Conservation (phyloP, 23 tunicate species). For the Corella eumyota region DNA sequence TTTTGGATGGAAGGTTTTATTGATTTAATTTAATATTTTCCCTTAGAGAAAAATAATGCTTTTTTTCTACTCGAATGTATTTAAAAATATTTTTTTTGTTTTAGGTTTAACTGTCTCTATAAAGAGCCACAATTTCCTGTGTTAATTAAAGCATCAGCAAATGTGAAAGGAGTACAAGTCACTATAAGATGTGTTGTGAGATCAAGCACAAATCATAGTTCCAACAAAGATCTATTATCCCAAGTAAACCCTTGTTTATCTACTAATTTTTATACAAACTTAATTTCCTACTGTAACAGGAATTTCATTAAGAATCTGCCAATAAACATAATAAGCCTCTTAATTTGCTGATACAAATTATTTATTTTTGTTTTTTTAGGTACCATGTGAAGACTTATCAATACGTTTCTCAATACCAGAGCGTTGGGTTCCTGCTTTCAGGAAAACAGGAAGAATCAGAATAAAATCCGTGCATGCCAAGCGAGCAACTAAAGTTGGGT, state of each 20-base stretch:
- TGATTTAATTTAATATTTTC: too few species aligned
- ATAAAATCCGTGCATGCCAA: constrained; percentile 47
- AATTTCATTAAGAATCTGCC: too few species aligned
- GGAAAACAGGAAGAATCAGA: constrained; percentile 18
- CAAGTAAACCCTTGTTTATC: constrained; percentile 26
- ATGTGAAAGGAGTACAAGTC: constrained; percentile 24
- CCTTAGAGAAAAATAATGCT: too few species aligned
- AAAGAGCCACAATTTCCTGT: constrained; percentile 48
- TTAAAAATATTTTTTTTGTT: too few species aligned
- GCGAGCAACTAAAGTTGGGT: constrained; percentile 22
- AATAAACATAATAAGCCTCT: too few species aligned
- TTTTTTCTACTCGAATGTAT: too few species aligned
- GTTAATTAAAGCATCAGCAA: constrained; percentile 26
- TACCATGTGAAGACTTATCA: constrained; percentile 74
- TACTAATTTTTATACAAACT: background rate
- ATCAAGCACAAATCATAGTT: constrained; percentile 18
- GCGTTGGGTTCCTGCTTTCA: constrained; percentile 46
- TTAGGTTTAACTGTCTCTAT: constrained; percentile 18
- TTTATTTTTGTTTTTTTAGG: too few species aligned
- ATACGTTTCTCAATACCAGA: constrained; percentile 59
- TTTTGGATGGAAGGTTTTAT: too few species aligned
- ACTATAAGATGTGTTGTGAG: constrained; percentile 59
- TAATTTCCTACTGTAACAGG: background rate
- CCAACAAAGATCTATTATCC: constrained; percentile 45
- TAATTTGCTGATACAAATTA: too few species aligned